phyloP scores from a whole-genome alignment of 2,797 vertebrate genomes.

The Pyrocephalus nanus region DNA sequence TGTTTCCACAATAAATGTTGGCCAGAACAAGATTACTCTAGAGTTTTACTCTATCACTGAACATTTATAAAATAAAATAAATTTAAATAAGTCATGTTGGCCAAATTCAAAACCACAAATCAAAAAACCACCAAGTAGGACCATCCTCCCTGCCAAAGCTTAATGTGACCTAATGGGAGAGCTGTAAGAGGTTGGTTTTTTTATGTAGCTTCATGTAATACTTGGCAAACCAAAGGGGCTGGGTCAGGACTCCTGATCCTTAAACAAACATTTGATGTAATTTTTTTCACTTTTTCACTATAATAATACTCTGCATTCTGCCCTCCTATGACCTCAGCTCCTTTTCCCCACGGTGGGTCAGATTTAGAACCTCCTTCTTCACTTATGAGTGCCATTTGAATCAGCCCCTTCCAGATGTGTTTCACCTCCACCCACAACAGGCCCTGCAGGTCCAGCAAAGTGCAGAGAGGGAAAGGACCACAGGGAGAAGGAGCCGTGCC shows the following conservation, averaged over 20 bases:
- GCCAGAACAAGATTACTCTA: constrained; percentile 75
- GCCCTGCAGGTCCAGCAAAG: constrained; percentile 69
- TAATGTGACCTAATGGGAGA: constrained; percentile 80
- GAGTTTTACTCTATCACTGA: constrained; percentile 76
- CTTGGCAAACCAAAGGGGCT: constrained; percentile 75
- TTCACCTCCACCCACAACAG: constrained; percentile 67
- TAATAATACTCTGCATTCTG: constrained; percentile 73
- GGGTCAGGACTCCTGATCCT: constrained; percentile 73
- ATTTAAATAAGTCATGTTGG: constrained; percentile 75
- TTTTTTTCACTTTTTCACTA: constrained; percentile 74
- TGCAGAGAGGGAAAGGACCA: constrained; percentile 20
- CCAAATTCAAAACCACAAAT: constrained; percentile 83
- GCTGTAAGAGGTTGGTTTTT: constrained; percentile 74
- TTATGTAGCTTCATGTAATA: constrained; percentile 76
- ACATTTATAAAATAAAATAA: constrained; percentile 79
- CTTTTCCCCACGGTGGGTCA: constrained; percentile 54
- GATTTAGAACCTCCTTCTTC: constrained; percentile 66
- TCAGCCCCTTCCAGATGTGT: constrained; percentile 67
- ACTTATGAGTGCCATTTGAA: constrained; percentile 65
- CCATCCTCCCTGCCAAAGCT: constrained; percentile 76
- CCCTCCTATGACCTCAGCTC: constrained; percentile 72
- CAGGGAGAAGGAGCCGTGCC: constrained; percentile 68
- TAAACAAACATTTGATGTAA: constrained; percentile 80
- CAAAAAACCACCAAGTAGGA: constrained; percentile 79
- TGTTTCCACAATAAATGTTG: constrained; percentile 76